Conservation (phyloP, 2,888 invertebrate genomes). For the Hybos culiciformis region DNA sequence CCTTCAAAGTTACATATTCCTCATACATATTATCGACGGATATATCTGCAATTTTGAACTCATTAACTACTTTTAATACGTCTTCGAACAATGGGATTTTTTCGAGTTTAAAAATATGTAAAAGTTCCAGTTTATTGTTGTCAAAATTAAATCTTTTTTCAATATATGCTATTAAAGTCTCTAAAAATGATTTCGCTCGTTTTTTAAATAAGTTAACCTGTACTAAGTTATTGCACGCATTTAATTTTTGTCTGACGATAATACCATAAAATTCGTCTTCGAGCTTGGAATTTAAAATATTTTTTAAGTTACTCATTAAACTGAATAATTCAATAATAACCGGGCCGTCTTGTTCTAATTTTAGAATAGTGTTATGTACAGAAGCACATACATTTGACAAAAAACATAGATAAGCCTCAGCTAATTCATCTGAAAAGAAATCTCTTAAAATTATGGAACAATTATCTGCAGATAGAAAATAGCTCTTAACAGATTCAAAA, state of each 20-base stretch:
- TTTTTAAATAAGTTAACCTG: constrained; percentile 6
- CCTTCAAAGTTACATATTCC: too few species aligned
- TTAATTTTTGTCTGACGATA: constrained; percentile 3
- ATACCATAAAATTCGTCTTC: constrained; percentile 7
- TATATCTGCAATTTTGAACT: not conserved
- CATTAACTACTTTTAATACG: not conserved
- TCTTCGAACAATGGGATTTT: not conserved
- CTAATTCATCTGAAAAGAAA: constrained; percentile 9
- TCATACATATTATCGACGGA: not conserved
- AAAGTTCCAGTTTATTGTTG: not conserved
- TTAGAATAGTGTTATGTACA: constrained; percentile 6
- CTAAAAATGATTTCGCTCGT: constrained; percentile 3
- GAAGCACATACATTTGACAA: constrained; percentile 3
- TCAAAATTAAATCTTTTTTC: constrained; percentile 4
- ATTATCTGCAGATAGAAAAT: constrained; percentile 8
- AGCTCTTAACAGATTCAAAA: constrained; percentile 8
- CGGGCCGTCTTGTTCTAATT: constrained; percentile 8
- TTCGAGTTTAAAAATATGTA: not conserved
- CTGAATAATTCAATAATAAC: constrained; percentile 5
- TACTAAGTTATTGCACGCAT: constrained; percentile 1
- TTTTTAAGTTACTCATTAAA: constrained; percentile 2
- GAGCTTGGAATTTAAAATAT: constrained; percentile 5
- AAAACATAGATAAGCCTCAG: constrained; percentile 10
- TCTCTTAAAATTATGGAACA: constrained; percentile 5
- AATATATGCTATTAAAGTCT: constrained; percentile 7